Conservation (phyloP, 2,888 invertebrate species). For the Drosophila helvetica region DNA sequence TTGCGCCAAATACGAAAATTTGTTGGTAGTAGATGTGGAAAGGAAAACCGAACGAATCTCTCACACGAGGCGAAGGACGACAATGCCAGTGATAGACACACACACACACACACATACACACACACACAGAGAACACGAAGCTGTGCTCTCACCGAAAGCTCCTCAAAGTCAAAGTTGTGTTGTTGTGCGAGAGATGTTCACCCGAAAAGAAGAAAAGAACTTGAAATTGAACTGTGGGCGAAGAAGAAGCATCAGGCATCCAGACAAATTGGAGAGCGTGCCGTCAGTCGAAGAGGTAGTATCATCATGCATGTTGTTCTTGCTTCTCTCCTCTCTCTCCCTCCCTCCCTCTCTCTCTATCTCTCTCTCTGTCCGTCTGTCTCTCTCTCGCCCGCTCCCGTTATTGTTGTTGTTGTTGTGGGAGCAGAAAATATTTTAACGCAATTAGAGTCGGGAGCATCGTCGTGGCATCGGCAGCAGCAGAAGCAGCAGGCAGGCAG, state of each 20-base stretch:
- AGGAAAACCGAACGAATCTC: constrained; percentile 50
- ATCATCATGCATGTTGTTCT: constrained; percentile 18
- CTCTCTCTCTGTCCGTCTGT: constrained; percentile 12
- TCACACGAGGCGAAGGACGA: constrained; percentile 55
- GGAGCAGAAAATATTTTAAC: constrained; percentile 80
- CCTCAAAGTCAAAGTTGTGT: constrained; percentile 52
- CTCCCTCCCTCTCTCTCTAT: constrained; percentile 10
- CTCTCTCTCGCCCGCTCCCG: constrained; percentile 37
- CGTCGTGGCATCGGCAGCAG: constrained; percentile 49
- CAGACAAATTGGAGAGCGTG: constrained; percentile 71
- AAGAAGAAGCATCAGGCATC: constrained; percentile 49
- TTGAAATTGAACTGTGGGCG: constrained; percentile 75
- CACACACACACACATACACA: constrained; percentile 21
- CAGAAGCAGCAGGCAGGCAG: constrained; percentile 30
- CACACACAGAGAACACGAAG: constrained; percentile 20
- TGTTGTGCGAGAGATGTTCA: constrained; percentile 35
- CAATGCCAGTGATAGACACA: constrained; percentile 49
- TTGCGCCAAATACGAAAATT: constrained; percentile 68
- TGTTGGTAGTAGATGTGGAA: constrained; percentile 10
- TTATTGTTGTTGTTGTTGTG: constrained; percentile 59
- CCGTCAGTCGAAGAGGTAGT: constrained; percentile 38
- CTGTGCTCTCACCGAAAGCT: constrained; percentile 45
- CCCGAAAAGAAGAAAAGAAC: constrained; percentile 64
- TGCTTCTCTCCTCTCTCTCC: constrained; percentile 7
- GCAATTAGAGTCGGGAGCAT: constrained; percentile 78